Base-by-base conservation (phyloP, 2,888 invertebrate genomes). In the Orthosia gracilis region DNA sequence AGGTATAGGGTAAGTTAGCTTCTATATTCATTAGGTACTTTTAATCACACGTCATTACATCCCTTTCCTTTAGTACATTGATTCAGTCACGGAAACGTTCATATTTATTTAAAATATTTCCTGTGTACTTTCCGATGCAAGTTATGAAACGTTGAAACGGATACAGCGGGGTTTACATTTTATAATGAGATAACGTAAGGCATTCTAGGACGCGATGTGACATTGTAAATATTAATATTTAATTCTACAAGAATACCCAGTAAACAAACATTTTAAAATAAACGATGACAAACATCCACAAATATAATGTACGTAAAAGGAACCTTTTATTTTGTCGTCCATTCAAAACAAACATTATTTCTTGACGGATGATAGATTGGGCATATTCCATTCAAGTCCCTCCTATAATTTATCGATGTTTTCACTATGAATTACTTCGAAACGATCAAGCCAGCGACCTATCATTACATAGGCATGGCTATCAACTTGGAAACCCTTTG, bases 401-500 rank as follows among this genome's bases (percentile, higher is more conserved):
- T 45, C 61, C 49, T 67, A 77, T 72, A 67, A 77, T 80, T 82
- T 77, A 66, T 73, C 26, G 57, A 68, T 73, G 57, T 78, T 66
- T 82, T 58, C 73, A 64, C 73, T 69, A 54, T 21, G 50, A 78
- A 58, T 68, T 66, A 50, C 67, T 40, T 59, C 50, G 73, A 69
- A 66, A 52, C 57, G 68, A 73, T 78, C 78, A 63, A 78, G 73
- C 49, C 57, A 31, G 31, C 57, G 23, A 68, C 71, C 77, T 55
- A 64, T 64, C 17, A 82, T 80, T 82, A 80, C 54, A 57, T 21
- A 31, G 58, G n/a, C 76, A 47, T 64, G 63, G 21, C 47, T 50
- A 47, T 50, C 62, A 12, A 50, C 62, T 76, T 71, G 23, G 54
- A 52, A 23, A 63, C 21, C 47, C 57, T 49, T 50, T 31, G 26